Evolutionary conservation across 2,113 vertebrate genomes (phyloP).

Genomic region (Miniopterus natalensis): DNA sequence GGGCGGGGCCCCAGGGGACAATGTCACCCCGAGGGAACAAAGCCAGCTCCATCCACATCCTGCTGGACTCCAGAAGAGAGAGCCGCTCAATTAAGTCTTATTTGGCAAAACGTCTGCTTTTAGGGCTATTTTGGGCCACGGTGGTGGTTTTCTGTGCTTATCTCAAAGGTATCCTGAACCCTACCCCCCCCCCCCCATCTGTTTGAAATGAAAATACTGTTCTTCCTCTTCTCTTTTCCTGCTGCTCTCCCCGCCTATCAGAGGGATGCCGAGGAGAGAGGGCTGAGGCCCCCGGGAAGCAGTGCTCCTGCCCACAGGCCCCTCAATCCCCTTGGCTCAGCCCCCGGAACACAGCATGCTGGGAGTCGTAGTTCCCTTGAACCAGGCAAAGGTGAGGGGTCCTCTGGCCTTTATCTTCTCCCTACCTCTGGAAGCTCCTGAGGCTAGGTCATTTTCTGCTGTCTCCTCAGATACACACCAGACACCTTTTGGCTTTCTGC

Average conservation of each 20-base stretch:
- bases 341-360: background rate
- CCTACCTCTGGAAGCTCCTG: background rate
- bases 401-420: background rate
- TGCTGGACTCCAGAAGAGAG: slow-evolving; percentile 82
- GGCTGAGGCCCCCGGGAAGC: background rate
- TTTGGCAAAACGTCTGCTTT: slow-evolving; percentile 88
- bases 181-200: slow-evolving; percentile 78
- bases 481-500: background rate
- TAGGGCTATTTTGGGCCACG: slow-evolving; percentile 87
- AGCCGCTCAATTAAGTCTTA: slow-evolving; percentile 87
- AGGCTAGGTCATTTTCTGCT: background rate
- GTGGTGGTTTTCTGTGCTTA: slow-evolving; percentile 88
- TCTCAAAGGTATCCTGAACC: slow-evolving; percentile 89
- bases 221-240: slow-evolving; percentile 70
- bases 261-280: slow-evolving; percentile 76
- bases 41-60: slow-evolving; percentile 80
- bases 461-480: background rate
- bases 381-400: background rate
- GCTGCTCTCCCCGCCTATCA: slow-evolving; percentile 80
- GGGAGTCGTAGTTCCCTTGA: background rate
- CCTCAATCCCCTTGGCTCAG: background rate
- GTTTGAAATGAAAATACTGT: slow-evolving; percentile 85
- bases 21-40: slow-evolving; percentile 72
- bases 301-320: background rate
- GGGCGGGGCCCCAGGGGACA: background rate